Evolutionary conservation across 2,888 invertebrate genomes (phyloP).

Genomic region (Plusia festucae): DNA sequence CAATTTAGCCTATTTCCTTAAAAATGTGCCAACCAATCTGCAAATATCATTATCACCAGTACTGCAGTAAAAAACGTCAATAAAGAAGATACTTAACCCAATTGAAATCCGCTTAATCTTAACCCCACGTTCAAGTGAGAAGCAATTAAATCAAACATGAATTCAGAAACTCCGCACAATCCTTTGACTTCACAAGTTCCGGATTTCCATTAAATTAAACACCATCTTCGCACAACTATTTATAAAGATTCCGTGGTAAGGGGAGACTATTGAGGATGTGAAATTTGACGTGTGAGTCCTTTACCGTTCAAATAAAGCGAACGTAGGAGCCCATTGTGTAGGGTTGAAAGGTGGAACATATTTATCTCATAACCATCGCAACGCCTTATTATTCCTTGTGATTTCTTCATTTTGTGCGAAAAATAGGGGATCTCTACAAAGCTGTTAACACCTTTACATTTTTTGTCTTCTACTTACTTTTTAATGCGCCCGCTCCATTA

Average conservation of each 20-base stretch:
- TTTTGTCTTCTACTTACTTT: too few species aligned
- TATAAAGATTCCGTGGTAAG: constrained; percentile 85
- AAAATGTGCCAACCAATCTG: neutral
- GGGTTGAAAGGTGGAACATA: constrained; percentile 73
- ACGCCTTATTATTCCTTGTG: constrained; percentile 79
- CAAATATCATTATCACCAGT: neutral
- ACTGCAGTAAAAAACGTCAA: constrained; percentile 5
- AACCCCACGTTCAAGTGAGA: constrained; percentile 57
- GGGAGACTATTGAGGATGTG: constrained; percentile 84
- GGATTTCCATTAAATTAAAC: constrained; percentile 88
- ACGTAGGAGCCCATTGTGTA: constrained; percentile 72
- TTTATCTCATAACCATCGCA: constrained; percentile 78
- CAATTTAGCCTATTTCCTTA: too few species aligned
- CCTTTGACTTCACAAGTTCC: constrained; percentile 75
- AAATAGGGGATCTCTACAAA: constrained; percentile 57
- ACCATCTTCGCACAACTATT: constrained; percentile 85
- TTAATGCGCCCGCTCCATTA: too few species aligned
- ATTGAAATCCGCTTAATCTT: constrained; percentile 38
- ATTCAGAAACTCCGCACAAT: constrained; percentile 72
- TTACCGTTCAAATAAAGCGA: constrained; percentile 73
- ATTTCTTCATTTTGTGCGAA: constrained; percentile 73
- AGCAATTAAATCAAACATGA: constrained; percentile 79
- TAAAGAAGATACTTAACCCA: constrained; percentile 10
- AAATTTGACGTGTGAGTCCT: constrained; percentile 88
- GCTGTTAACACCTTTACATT: constrained; percentile 52